Evolutionary conservation across 2,797 vertebrate genomes (phyloP).

Genomic region (Catamblyrhynchus diadema): DNA sequence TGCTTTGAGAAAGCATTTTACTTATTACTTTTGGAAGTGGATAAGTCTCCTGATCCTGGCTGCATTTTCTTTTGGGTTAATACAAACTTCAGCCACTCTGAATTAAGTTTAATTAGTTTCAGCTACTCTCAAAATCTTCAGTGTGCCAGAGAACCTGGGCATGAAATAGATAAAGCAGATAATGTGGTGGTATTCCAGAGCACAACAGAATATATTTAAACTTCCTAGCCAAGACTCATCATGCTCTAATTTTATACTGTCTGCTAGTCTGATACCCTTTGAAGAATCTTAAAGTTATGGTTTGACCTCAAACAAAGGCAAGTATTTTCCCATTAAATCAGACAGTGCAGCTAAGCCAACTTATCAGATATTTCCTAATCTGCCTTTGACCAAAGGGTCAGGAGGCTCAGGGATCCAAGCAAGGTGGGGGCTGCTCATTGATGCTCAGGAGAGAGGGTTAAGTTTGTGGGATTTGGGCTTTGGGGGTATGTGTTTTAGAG

Average conservation of each 20-base stretch:
- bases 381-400: background rate
- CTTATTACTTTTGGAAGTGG: background rate
- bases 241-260: background rate
- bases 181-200: background rate
- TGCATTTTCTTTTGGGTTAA: background rate
- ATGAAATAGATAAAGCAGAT: background rate
- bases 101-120: background rate
- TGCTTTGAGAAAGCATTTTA: background rate
- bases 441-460: background rate
- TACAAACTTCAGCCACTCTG: background rate
- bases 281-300: background rate
- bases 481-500: background rate
- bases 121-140: background rate
- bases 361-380: background rate
- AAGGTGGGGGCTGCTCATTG: background rate
- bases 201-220: conserved; percentile 7
- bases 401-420: background rate
- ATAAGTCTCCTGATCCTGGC: background rate
- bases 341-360: background rate
- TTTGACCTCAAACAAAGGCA: background rate
- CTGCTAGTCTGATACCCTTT: background rate
- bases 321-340: conserved; percentile 45
- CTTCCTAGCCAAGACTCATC: background rate
- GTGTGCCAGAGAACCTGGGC: background rate
- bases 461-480: background rate